Conservation (phyloP, 2,888 invertebrate species). For the Scaptodrosophila latifasciaeformis region DNA sequence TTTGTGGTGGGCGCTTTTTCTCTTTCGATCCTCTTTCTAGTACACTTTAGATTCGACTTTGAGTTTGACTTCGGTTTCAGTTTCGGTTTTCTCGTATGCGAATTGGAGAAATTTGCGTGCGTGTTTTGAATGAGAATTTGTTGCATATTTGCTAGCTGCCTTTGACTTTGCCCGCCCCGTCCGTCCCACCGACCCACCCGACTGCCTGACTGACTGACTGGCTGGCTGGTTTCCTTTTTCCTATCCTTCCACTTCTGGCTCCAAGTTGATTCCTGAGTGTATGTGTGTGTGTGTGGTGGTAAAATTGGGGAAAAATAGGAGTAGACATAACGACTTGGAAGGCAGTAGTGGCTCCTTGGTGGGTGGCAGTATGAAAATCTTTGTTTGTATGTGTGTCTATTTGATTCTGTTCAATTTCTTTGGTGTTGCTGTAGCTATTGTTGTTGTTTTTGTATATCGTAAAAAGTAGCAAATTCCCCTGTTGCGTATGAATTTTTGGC, state of each 20-base stretch:
- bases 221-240: slow-evolving; percentile 32
- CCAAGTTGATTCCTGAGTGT: no score
- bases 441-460: slow-evolving; percentile 7
- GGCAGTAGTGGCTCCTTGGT: slow-evolving; percentile 10
- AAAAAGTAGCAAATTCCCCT: slow-evolving; percentile 54
- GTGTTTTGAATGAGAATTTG: slow-evolving; percentile 69
- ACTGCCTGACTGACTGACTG: slow-evolving; percentile 12
- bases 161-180: no score
- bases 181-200: background rate
- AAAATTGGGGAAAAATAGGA: slow-evolving; percentile 1
- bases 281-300: no score
- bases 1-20: slow-evolving; percentile 46
- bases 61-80: slow-evolving; percentile 16
- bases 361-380: slow-evolving; percentile 9
- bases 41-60: slow-evolving; percentile 46
- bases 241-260: slow-evolving; percentile 16
- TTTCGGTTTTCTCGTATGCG: slow-evolving; percentile 47
- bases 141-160: slow-evolving; percentile 60
- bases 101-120: slow-evolving; percentile 69
- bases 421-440: background rate
- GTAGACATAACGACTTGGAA: slow-evolving; percentile 27
- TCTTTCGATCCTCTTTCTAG: slow-evolving; percentile 69
- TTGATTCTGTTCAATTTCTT: no score
- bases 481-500: slow-evolving; percentile 70
- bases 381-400: no score